phyloP scores from a whole-genome alignment of 1,140 invertebrate genomes.

The Sinella curviseta region DNA sequence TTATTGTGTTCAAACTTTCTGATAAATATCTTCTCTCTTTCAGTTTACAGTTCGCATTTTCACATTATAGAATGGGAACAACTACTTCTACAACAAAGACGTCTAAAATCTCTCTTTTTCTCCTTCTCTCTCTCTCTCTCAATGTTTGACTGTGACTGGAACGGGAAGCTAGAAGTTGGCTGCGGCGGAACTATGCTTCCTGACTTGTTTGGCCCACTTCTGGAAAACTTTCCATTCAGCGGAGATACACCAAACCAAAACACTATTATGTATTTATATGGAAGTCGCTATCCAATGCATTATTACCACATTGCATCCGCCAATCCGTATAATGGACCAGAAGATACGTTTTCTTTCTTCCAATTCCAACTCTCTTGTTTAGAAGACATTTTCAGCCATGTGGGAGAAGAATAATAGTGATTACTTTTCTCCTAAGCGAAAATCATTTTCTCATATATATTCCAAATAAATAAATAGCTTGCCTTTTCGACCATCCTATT shows the following conservation, averaged over 20 bases:
- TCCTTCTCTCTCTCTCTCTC: neutral
- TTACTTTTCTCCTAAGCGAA: neutral
- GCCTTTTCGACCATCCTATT: neutral
- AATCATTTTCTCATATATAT: neutral
- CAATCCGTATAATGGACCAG: no score
- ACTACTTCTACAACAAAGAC: neutral
- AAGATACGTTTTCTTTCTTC: neutral
- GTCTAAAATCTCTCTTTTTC: neutral
- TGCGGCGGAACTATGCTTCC: slow-evolving; percentile 19
- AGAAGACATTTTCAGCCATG: neutral
- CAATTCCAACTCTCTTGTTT: neutral
- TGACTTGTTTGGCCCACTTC: slow-evolving; percentile 15
- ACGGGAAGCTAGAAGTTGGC: neutral
- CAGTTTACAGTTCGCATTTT: neutral
- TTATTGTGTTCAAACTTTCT: slow-evolving; percentile 19
- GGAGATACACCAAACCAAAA: neutral
- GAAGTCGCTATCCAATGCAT: no score
- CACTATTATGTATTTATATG: neutral
- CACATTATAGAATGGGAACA: neutral
- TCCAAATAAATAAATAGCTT: neutral
- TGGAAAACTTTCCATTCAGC: neutral
- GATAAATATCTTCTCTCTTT: neutral
- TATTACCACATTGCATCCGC: no score
- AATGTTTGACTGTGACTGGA: neutral
- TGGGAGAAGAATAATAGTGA: neutral